Base-by-base conservation (phyloP, 2,888 invertebrate species). In the Aphodius granarius region DNA sequence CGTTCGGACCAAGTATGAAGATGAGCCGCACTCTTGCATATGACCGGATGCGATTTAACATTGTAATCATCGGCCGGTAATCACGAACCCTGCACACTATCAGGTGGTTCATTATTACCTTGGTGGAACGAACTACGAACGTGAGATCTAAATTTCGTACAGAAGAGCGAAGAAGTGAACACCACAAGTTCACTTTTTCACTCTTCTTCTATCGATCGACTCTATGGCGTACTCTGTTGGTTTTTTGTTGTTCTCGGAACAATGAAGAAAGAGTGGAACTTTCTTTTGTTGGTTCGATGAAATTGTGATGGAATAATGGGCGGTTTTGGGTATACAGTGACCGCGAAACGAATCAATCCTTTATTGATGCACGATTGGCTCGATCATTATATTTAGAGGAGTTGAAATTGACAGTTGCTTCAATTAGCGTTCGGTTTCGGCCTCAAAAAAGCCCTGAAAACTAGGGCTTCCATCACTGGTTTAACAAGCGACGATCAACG, bases 11-110 rank as follows among this genome's bases (percentile, higher is more conserved):
- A 9, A 0, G 20, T n/a, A 13, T 5, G 19, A n/a, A 20, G n/a
- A 21, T 21, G 68, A 4, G 3, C 5, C 68, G 20, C 68, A 21
- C 20, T 68, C 20, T 21, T 68, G n/a, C n/a, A n/a, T 13, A 20
- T 68, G 68, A 68, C 68, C 68, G 68, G 68, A 68, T 68, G 68
- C 21, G 21, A 68, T 68, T 68, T 68, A 68, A n/a, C 68, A 68
- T 68, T 22, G 22, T 65, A 65, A 65, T 65, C 65, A 65, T 65
- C 65, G 4, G 19, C 13, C 43, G 43, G 43, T 43, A 43, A 43
- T 43, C 43, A 22, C 21, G 22, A 68, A 20, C 68, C 22, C 68
- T 19, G 68, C n/a, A 21, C 3, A 21, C 21, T 21, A 68, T 68
- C 21, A 19, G 22, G 19, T 68, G 68, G 21, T 21, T 65, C 65